These are phyloP conservation scores for Cynopterus brachyotis DNA, from an alignment of 2,113 vertebrate genomes.

Conservation along the genomic window DNA sequence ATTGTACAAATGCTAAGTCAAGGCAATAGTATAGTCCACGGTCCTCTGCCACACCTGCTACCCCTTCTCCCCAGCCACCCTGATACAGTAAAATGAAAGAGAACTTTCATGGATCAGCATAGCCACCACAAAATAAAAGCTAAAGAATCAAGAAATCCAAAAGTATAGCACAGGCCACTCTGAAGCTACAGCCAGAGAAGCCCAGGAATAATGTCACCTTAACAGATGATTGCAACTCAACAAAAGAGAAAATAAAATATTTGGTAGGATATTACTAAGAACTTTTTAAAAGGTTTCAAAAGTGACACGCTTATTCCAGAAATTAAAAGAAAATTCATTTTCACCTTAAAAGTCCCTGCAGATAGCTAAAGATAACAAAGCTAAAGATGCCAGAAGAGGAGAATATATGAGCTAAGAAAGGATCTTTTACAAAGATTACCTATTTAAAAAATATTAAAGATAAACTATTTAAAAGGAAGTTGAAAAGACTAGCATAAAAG, in stretches of 20 bases:
- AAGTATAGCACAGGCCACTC: not conserved
- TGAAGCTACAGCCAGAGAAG: not conserved
- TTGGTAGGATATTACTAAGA: not conserved
- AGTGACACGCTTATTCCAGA: not conserved
- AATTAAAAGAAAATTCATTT: constrained; percentile 19
- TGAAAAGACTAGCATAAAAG: constrained; percentile 1
- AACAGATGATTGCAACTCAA: not conserved
- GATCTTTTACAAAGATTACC: not conserved
- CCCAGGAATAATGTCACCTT: not conserved
- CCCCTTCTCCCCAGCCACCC: no score
- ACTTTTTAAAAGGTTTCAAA: not conserved
- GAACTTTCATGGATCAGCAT: not conserved
- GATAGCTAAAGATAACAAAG: not conserved
- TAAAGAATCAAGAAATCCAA: not conserved
- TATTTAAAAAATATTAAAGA: not conserved
- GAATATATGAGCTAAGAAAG: not conserved
- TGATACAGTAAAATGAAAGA: not conserved
- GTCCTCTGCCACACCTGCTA: not conserved
- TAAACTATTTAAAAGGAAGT: constrained; percentile 7
- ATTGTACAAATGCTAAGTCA: not conserved
- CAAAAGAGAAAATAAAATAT: not conserved
- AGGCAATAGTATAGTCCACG: not conserved
- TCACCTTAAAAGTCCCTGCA: not conserved
- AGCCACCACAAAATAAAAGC: not conserved
- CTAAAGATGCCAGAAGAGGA: not conserved